phyloP scores from a whole-genome alignment of 2,113 vertebrate genomes.

The Todiramphus chloris region DNA sequence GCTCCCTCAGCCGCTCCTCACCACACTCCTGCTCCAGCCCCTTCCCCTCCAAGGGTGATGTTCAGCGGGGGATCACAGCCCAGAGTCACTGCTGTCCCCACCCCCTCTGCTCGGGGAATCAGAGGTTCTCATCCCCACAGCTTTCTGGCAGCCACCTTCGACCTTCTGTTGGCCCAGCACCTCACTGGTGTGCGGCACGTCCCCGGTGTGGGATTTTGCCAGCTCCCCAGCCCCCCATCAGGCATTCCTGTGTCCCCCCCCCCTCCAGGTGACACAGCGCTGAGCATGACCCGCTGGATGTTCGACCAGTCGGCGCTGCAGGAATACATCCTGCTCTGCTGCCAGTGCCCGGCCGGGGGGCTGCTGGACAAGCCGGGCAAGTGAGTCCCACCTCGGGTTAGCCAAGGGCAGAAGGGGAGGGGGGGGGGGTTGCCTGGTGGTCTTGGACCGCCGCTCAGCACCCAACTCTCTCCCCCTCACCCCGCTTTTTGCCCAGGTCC shows the following conservation, averaged over 20 bases:
- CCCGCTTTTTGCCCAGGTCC: conserved; percentile 72
- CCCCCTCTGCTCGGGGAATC: accelerated
- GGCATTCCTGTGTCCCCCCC: background rate
- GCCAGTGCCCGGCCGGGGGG: conserved; percentile 91
- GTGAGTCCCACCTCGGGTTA: conserved; percentile 76
- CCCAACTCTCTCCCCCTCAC: background rate
- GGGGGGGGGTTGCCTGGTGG: background rate
- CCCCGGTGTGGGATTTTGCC: too few relatives aligned
- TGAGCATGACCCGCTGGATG: conserved; percentile 92
- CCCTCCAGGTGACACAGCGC: conserved; percentile 82
- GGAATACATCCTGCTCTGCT: conserved; percentile 97
- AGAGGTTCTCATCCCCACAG: background rate
- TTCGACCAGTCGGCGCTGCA: conserved; percentile 94
- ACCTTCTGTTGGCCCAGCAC: too few relatives aligned
- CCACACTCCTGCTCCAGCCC: background rate
- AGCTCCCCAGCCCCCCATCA: background rate
- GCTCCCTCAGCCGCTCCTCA: background rate
- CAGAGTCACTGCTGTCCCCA: background rate
- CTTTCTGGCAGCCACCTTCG: background rate
- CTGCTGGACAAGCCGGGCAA: conserved; percentile 97
- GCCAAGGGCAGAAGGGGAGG: too few relatives aligned
- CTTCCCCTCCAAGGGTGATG: background rate
- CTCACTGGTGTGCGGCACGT: background rate
- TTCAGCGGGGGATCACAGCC: background rate
- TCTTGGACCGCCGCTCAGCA: background rate